Evolutionary conservation across 2,113 vertebrate genomes (phyloP).

Genomic region (Planiliza haematocheilus): DNA sequence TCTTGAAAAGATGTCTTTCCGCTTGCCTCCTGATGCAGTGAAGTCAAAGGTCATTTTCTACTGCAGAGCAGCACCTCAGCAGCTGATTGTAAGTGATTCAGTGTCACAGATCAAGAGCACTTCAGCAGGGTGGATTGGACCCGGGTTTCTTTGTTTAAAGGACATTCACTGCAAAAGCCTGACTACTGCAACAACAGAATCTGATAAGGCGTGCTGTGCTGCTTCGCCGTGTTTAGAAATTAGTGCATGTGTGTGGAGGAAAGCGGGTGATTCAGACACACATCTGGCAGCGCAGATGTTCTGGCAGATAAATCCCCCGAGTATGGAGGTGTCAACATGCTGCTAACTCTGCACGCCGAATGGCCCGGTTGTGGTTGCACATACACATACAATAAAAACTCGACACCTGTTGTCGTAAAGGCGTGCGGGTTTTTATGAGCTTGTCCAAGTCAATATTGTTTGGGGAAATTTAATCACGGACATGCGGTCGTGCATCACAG

Average conservation of each 20-base stretch:
- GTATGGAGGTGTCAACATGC: slow-evolving; percentile 50
- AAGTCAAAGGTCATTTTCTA: too few species aligned
- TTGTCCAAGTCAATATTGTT: slow-evolving; percentile 16
- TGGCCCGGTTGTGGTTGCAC: slow-evolving; percentile 17
- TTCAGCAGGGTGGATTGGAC: slow-evolving; percentile 11
- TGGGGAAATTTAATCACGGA: slow-evolving; percentile 13
- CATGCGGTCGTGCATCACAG: slow-evolving; percentile 74
- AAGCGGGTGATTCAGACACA: slow-evolving; percentile 33
- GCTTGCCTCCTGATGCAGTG: background rate
- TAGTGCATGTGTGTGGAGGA: slow-evolving; percentile 13
- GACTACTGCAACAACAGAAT: slow-evolving; percentile 12
- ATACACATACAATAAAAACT: slow-evolving; percentile 25
- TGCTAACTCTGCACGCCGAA: slow-evolving; percentile 39
- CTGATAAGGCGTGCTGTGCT: slow-evolving; percentile 3
- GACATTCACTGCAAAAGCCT: slow-evolving; percentile 8
- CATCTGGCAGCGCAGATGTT: slow-evolving; percentile 75
- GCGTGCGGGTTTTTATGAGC: slow-evolving; percentile 3
- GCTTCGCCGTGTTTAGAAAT: slow-evolving; percentile 39
- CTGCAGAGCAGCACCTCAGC: too few species aligned
- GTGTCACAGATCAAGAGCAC: slow-evolving; percentile 6
- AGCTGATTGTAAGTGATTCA: too few species aligned
- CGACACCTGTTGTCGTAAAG: slow-evolving; percentile 11
- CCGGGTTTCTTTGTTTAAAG: background rate
- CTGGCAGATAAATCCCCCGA: slow-evolving; percentile 57
- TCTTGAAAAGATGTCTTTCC: background rate